A percentile compares a stretch with the other conserved stretches of the same genome.
Conservation (phyloP, 2,797 vertebrate genomes). For the Enteromius mattozi region DNA sequence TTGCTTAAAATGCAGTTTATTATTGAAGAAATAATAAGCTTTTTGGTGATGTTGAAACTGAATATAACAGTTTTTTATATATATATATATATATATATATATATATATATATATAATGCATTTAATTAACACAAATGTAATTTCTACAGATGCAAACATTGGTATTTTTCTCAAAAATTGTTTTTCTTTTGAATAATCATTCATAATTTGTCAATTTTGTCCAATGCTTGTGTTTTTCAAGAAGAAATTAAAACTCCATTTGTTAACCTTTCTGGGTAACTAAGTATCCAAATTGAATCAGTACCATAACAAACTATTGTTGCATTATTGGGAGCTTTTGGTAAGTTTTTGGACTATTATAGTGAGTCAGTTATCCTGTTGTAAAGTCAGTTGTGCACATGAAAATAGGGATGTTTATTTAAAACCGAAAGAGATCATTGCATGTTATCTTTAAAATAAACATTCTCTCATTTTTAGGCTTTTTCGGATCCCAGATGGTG, state of each 20-base stretch:
- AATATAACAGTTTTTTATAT: neutral
- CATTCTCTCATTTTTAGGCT: neutral
- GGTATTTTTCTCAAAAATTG: neutral
- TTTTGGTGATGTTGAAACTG: neutral
- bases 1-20: neutral
- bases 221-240: neutral
- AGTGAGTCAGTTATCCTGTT: no score
- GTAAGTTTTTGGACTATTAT: neutral
- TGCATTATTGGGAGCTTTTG: neutral
- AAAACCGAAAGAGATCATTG: neutral
- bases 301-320: neutral
- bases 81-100: no score
- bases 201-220: neutral
- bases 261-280: no score
- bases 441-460: neutral
- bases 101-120: no score
- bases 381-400: neutral
- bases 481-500: slow-evolving; percentile 51
- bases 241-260: neutral
- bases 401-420: neutral
- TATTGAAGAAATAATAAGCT: neutral
- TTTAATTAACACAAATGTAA: neutral
- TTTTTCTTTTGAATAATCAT: neutral
- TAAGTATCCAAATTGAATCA: neutral
- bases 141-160: neutral